phyloP scores from a whole-genome alignment of 37 sponge, comb jelly and placozoan genomes.

The Corticium candelabrum region DNA sequence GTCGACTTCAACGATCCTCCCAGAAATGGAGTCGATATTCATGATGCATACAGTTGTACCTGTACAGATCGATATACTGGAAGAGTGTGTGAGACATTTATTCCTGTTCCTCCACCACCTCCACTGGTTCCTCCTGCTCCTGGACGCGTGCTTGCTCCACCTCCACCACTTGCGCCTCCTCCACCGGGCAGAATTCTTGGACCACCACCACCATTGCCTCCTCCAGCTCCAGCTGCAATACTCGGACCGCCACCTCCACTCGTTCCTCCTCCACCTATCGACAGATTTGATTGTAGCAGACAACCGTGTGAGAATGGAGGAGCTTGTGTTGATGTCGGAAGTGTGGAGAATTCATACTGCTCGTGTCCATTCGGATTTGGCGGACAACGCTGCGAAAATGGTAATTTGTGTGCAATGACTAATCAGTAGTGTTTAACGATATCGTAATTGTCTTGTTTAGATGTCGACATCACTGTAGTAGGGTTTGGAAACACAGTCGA shows the following conservation, averaged over 20 bases:
- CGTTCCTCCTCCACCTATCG: too few relatives aligned
- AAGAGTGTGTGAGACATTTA: background rate
- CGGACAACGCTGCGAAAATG: background rate
- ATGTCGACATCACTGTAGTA: background rate
- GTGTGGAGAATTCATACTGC: background rate
- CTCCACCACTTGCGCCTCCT: background rate
- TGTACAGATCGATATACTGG: background rate
- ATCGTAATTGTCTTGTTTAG: too few relatives aligned
- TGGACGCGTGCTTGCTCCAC: background rate
- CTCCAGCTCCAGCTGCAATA: too few relatives aligned
- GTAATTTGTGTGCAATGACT: too few relatives aligned
- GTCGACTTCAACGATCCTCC: constrained; percentile 35
- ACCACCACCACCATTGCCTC: too few relatives aligned
- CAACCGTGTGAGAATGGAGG: background rate
- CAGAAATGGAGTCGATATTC: background rate
- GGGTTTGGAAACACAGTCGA: background rate
- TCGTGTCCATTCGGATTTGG: background rate
- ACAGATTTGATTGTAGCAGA: background rate
- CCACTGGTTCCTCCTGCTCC: background rate
- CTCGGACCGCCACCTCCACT: too few relatives aligned
- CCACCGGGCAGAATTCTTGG: too few relatives aligned
- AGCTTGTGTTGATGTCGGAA: background rate
- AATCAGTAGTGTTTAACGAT: too few relatives aligned
- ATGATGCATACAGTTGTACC: background rate
- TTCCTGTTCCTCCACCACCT: background rate